Evolutionary conservation across 1,140 invertebrate genomes (phyloP), one percentile per base, ranked within the genome.

Genomic region (Hyles vespertilio): DNA sequence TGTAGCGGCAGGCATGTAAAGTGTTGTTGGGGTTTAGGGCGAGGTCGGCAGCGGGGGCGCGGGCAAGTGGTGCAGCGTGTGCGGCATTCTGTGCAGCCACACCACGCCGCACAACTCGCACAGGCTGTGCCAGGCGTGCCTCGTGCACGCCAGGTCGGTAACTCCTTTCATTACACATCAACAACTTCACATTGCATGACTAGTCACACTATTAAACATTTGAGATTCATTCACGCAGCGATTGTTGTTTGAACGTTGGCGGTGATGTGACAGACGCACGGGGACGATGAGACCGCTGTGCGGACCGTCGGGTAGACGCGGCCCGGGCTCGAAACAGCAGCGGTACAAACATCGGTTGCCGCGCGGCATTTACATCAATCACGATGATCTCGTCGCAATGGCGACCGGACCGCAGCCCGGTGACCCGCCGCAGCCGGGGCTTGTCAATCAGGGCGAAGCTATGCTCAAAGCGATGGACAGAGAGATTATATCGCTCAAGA

Each of bases 351-450:
- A 96, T 77, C 96, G 96, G 81, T 96, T 98, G 63, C 98, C 98
- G 36, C 93, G 96, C 65, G 98, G 98, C 85, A 98, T 99, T 94
- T 96, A 97, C 90, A 95, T 99, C 81, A 98, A 98, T 91, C 95
- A 98, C 85, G 97, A 98, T 86, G 98, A 98, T 91, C 92, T 99
- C 72, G 93, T 96, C 58, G 93, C 95, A 51, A 93, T 98, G 90
- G 97, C 96, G 43, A 93, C 92, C 83, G 91, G 76, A 89, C 93
- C 72, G 32, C 90, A 92, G 90, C 91, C 84, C 80, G 86, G 76
- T 72, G 85, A 88, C 51, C 62, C 73, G 34, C 59, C 77, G 58
- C 76, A 78, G 62, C 74, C 77, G 55, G 91, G 90, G 61, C 90
- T 91, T 64, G 89, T 91, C 66, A 93, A 92, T 77, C 94, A 95